Conservation (phyloP, 2,113 vertebrate genomes). For the Zosterops pallidus region DNA sequence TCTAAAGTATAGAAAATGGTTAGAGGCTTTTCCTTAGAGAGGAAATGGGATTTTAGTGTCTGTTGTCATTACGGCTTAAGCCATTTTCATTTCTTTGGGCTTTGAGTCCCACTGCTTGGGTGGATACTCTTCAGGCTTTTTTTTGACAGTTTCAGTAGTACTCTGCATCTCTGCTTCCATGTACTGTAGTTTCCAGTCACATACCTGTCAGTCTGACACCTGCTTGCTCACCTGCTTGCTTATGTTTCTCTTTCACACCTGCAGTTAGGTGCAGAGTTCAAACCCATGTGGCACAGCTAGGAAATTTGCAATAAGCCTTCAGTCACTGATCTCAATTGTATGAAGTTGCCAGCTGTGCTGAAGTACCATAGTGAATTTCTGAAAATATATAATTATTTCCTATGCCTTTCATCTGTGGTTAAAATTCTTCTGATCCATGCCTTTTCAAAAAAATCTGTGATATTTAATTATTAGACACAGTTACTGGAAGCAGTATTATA, state of each 20-base stretch:
- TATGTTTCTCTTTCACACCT: neutral
- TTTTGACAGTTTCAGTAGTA: neutral
- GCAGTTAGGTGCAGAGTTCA: neutral
- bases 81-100: neutral
- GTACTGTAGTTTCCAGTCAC: neutral
- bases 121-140: neutral
- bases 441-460: neutral
- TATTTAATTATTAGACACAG: neutral
- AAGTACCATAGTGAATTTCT: neutral
- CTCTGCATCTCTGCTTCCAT: neutral
- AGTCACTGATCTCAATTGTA: fast-evolving
- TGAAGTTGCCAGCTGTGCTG: neutral
- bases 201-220: neutral
- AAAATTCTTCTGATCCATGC: neutral
- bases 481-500: neutral
- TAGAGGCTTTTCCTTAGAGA: neutral
- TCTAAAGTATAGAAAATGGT: neutral
- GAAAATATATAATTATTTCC: neutral
- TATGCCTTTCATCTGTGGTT: neutral
- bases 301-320: neutral
- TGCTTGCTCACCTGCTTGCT: neutral
- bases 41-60: neutral
- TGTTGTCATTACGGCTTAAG: neutral
- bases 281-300: neutral
- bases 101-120: neutral